Percentiles rank a stretch among this genome's conserved stretches.
Conservation (phyloP, 2,888 invertebrate genomes). For the Petrophora chlorosata region DNA sequence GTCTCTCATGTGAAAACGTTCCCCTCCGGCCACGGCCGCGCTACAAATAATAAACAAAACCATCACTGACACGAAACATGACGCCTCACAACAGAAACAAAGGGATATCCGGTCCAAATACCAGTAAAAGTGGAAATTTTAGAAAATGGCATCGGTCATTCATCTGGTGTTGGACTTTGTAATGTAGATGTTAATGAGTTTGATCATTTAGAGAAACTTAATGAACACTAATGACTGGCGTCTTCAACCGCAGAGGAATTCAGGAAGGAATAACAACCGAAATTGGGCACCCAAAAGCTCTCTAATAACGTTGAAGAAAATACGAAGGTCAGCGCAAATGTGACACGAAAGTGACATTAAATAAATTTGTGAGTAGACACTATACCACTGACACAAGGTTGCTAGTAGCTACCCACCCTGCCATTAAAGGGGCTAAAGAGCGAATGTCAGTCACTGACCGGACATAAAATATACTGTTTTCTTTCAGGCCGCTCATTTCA, state of each 20-base stretch:
- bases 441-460: slow-evolving; percentile 60
- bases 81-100: slow-evolving; percentile 62
- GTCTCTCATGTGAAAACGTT: slow-evolving; percentile 56
- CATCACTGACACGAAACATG: slow-evolving; percentile 67
- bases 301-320: slow-evolving; percentile 5
- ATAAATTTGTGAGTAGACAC: slow-evolving; percentile 30
- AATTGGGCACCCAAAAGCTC: not conserved
- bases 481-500: slow-evolving; percentile 53
- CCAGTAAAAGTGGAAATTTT: slow-evolving; percentile 43
- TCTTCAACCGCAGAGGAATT: slow-evolving; percentile 15
- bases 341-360: slow-evolving; percentile 22
- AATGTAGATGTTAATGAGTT: slow-evolving; percentile 24
- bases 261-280: not conserved
- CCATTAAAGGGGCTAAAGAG: slow-evolving; percentile 41
- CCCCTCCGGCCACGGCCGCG: slow-evolving; percentile 52
- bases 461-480: slow-evolving; percentile 53
- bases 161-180: slow-evolving; percentile 19
- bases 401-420: slow-evolving; percentile 35
- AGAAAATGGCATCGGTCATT: slow-evolving; percentile 39
- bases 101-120: slow-evolving; percentile 66
- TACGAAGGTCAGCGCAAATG: slow-evolving; percentile 19
- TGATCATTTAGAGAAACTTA: slow-evolving; percentile 21
- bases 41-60: slow-evolving; percentile 72
- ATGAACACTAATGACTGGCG: slow-evolving; percentile 24
- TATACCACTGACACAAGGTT: slow-evolving; percentile 26